Base-by-base conservation (phyloP, 2,888 invertebrate species). In the Deilephila porcellus region DNA sequence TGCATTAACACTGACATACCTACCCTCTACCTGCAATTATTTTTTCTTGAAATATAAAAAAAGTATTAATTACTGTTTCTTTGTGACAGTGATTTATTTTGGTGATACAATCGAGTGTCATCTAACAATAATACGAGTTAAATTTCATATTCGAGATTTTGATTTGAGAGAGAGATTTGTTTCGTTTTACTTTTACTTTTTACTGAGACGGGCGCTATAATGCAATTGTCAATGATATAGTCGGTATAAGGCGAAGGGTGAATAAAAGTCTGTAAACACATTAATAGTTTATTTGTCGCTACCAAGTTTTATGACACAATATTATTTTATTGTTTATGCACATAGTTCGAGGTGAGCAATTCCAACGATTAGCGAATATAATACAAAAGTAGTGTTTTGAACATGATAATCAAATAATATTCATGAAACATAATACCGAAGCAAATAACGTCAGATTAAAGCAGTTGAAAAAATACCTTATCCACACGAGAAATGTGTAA, bases 221-320 rank as follows among this genome's bases (percentile, higher is more conserved):
- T 45, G 14, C 11, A 45, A 14, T 45, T 3, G 11, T 45, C 11
- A 45, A 45, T 45, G 1, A 45, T 11, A 45, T 11, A 11, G 45
- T 14, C 45, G 11, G 45, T 45, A 3, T 45, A 45, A 14, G 0
- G 45, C 45, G 32, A 19, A 62, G 19, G 6, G 19, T 62, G 25
- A 62, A 14, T 29, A 45, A 20, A 64, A 37, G n/a, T 37, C 19
- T 19, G n/a, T 20, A 45, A 64, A 52, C 25, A 52, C 52, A 67
- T 67, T 52, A 67, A 64, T 25, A 67, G 14, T 67, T 67, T 67
- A 64, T 64, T 64, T 64, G 45, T 45, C 67, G 17, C 52, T 52
- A 67, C 25, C 25, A 67, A 52, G 64, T 67, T 67, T 67, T n/a
- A 63, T 63, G 63, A 63, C 63, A 63, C 37, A 56, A 56, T 56